Base-by-base conservation (phyloP, 2,888 invertebrate genomes). In the Calameuta idolon region DNA sequence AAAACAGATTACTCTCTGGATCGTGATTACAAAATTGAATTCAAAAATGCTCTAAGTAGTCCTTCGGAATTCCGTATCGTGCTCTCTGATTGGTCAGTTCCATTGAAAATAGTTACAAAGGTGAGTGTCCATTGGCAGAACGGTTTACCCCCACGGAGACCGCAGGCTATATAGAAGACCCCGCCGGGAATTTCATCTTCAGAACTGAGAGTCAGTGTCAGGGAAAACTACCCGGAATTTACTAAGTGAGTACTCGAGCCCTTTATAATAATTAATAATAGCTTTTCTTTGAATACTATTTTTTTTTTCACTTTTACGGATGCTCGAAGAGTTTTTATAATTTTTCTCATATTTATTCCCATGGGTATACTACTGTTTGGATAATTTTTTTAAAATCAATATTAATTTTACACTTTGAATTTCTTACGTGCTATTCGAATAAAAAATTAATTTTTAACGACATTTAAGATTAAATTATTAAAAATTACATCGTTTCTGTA, bases 111-210 rank as follows among this genome's bases (percentile, higher is more conserved):
- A 85, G 83, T 86, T 84, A 85, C 89, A 87, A 88, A 89, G 89
- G 81, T 81, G 80, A 82, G 81, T 83, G 84, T 80, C 83, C 87
- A 89, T 89, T 90, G 90, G 90, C 81, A 86, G 87, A 84, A 86
- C 86, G 88, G 85, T 85, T 89, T 87, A 85, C 87, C 90, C 90
- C 88, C 87, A 86, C 87, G 75, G 83, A 82, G 71, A 77, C 75
- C 84, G 80, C 88, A 91, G 87, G 89, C 91, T 91, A 91, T 91
- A 91, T 90, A 91, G 91, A 90, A 90, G 91, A 89, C 90, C 86
- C 81, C 89, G 85, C 89, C 79, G 83, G 85, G 90, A 90, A 90
- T 91, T 89, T 90, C 89, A 89, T 91, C 91, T 91, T 91, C 88
- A 90, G 90, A 90, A 88, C 89, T 87, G 86, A 89, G 87, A 90